phyloP scores from a whole-genome alignment of 2,797 vertebrate genomes.

The Petrocephalus sullivani region DNA sequence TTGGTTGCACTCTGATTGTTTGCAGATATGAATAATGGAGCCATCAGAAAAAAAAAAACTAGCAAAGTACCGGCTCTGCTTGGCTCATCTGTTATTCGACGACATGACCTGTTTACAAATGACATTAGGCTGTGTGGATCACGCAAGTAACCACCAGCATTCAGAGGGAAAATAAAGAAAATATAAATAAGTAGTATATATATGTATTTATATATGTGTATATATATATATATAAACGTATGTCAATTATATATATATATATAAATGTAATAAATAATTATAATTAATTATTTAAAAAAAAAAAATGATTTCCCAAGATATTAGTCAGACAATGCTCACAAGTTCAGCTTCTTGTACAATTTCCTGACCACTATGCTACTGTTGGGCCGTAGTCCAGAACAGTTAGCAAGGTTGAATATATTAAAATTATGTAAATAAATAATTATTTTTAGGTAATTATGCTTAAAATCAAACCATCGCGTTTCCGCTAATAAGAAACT shows the following conservation, averaged over 20 bases:
- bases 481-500: neutral
- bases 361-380: neutral
- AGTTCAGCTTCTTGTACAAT: neutral
- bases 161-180: constrained; percentile 17
- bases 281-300: too few species aligned
- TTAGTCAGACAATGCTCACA: neutral
- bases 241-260: too few species aligned
- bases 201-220: too few species aligned
- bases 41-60: constrained; percentile 23
- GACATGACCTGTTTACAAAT: constrained; percentile 17
- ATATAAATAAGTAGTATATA: neutral
- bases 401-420: neutral
- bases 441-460: neutral
- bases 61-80: constrained; percentile 27
- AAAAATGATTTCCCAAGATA: too few species aligned
- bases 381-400: neutral
- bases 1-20: constrained; percentile 36
- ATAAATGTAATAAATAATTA: too few species aligned
- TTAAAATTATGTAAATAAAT: neutral
- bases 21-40: constrained; percentile 42
- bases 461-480: neutral
- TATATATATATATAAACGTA: too few species aligned
- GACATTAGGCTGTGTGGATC: constrained; percentile 4
- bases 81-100: constrained; percentile 34
- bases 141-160: constrained; percentile 10